phyloP scores from a whole-genome alignment of 2,113 vertebrate genomes.

The Theristicus caerulescens region DNA sequence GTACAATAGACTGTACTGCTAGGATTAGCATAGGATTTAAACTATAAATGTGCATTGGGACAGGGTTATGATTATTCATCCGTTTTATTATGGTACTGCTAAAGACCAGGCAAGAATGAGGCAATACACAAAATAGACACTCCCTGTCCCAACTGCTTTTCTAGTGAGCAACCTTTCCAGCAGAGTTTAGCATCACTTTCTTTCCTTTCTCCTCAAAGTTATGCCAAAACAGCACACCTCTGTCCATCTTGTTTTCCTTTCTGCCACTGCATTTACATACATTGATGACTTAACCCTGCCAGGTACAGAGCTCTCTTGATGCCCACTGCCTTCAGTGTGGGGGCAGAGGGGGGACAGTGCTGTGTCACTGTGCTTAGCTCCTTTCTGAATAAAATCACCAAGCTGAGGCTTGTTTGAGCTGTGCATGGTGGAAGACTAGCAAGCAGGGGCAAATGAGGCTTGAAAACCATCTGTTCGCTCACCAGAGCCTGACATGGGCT shows the following conservation, averaged over 20 bases:
- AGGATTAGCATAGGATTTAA: neutral
- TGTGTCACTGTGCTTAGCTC: neutral
- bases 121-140: neutral
- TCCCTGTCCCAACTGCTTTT: neutral
- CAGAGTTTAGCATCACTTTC: neutral
- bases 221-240: neutral
- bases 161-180: neutral
- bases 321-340: neutral
- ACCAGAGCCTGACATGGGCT: neutral
- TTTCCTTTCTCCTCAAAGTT: neutral
- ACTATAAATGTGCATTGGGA: neutral
- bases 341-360: neutral
- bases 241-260: neutral
- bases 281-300: neutral
- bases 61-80: slow-evolving; percentile 4
- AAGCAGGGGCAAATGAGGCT: slow-evolving; percentile 11
- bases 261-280: neutral
- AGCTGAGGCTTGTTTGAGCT: neutral
- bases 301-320: neutral
- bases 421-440: neutral
- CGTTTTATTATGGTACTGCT: neutral
- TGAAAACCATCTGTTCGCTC: slow-evolving; percentile 34
- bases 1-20: neutral
- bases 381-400: neutral
- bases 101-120: neutral